These are phyloP conservation scores for Belonocnema kinseyi DNA, from an alignment of 1,140 invertebrate species.

Conservation along the genomic window DNA sequence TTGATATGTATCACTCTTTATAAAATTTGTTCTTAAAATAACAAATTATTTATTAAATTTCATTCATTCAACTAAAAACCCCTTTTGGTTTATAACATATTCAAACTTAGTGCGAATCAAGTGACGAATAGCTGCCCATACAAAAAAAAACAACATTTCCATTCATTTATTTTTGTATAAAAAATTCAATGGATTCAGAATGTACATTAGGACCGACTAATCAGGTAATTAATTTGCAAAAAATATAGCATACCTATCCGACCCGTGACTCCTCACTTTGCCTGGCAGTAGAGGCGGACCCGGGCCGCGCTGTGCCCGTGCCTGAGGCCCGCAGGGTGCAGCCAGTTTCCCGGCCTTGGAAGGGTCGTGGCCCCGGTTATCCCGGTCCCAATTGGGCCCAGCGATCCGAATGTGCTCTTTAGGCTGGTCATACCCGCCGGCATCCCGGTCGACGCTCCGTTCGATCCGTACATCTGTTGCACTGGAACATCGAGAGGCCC, in stretches of 20 bases:
- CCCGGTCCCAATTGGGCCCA: conserved; percentile 66
- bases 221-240: neutral
- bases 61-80: no score
- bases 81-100: no score
- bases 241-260: conserved; percentile 74
- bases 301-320: conserved; percentile 83
- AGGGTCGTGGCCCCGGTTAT: conserved; percentile 77
- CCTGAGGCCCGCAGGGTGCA: conserved; percentile 93
- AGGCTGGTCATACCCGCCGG: conserved; percentile 78
- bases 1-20: no score
- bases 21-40: no score
- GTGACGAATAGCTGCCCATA: no score
- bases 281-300: conserved; percentile 85
- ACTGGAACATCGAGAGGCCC: conserved; percentile 78
- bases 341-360: conserved; percentile 91
- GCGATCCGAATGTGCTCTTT: conserved; percentile 73
- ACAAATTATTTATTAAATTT: no score
- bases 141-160: no score
- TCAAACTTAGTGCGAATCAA: no score
- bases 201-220: conserved; percentile 46
- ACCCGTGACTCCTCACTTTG: conserved; percentile 81
- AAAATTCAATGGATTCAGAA: no score
- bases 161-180: no score
- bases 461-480: conserved; percentile 88
- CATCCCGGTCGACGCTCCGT: conserved; percentile 83